These are phyloP conservation scores for Drosophila paracracens DNA, from an alignment of 2,888 invertebrate genomes.

Conservation along the genomic window DNA sequence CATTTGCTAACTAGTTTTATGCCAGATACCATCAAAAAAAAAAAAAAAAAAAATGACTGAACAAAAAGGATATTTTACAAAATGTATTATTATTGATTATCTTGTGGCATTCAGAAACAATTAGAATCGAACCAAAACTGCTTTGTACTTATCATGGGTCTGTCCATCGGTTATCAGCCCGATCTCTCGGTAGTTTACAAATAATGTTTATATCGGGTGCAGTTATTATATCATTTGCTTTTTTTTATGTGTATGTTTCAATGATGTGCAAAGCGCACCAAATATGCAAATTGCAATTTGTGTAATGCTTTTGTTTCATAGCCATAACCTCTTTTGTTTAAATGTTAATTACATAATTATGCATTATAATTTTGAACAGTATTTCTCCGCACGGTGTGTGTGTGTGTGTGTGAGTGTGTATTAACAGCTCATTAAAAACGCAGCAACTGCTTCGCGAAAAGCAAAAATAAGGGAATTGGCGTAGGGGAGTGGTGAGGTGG, in stretches of 20 bases:
- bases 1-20: not conserved
- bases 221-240: conserved; percentile 6
- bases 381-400: conserved; percentile 5
- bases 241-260: conserved; percentile 11
- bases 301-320: conserved; percentile 66
- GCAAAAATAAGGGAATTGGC: conserved; percentile 1
- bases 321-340: conserved; percentile 81
- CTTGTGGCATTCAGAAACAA: too few relatives aligned
- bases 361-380: conserved; percentile 74
- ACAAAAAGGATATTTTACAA: not conserved
- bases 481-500: not conserved
- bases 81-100: too few relatives aligned
- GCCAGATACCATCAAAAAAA: not conserved
- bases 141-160: not conserved
- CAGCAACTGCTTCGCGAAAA: conserved; percentile 23
- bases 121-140: not conserved
- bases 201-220: too few relatives aligned
- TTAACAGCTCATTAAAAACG: conserved; percentile 82
- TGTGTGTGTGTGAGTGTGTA: conserved; percentile 41
- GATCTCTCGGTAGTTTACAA: too few relatives aligned
- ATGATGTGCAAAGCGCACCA: conserved; percentile 39
- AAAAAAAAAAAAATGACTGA: not conserved
- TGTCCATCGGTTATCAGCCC: not conserved
- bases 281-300: conserved; percentile 74
- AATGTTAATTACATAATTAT: conserved; percentile 84